A percentile compares a stretch with the other conserved stretches of the same genome.
These are phyloP conservation scores for Gobius niger DNA, from an alignment of 2,113 vertebrate species.

Conservation along the genomic window DNA sequence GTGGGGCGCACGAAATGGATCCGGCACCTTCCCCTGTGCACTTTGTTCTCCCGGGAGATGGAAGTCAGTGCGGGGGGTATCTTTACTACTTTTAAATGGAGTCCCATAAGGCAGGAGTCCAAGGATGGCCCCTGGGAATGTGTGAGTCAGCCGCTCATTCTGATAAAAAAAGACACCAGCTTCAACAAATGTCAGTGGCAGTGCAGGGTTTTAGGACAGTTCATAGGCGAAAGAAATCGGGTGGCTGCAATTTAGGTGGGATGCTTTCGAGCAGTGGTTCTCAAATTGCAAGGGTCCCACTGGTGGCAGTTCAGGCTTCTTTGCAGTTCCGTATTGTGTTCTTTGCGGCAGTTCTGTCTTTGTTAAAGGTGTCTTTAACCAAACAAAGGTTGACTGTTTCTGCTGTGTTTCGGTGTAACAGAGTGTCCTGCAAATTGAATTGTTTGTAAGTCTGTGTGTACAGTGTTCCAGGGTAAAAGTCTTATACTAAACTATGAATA, in stretches of 20 bases:
- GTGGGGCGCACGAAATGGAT: slow-evolving; percentile 30
- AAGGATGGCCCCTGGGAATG: slow-evolving; percentile 55
- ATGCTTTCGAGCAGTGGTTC: background rate
- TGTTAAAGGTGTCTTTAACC: too few species aligned
- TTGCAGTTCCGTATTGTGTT: background rate
- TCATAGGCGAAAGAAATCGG: background rate
- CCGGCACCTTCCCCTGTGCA: slow-evolving; percentile 28
- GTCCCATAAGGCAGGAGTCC: slow-evolving; percentile 52
- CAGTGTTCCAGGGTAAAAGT: too few species aligned
- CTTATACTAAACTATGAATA: too few species aligned
- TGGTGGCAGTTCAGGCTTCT: background rate
- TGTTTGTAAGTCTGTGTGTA: too few species aligned
- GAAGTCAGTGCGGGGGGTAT: slow-evolving; percentile 46
- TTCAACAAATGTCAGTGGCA: slow-evolving; percentile 32
- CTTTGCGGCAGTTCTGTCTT: too few species aligned
- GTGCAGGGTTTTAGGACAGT: slow-evolving; percentile 12
- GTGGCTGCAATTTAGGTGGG: background rate
- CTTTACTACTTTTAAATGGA: slow-evolving; percentile 45
- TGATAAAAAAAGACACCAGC: slow-evolving; percentile 54
- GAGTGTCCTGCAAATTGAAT: too few species aligned
- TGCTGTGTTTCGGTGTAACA: background rate
- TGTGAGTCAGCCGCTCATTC: slow-evolving; percentile 38
- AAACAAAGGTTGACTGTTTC: slow-evolving; percentile 1
- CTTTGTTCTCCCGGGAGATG: slow-evolving; percentile 50
- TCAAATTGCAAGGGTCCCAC: too few species aligned